Evolutionary conservation across 2,797 vertebrate genomes (phyloP).

Genomic region (Scolopax bukidnonensis): DNA sequence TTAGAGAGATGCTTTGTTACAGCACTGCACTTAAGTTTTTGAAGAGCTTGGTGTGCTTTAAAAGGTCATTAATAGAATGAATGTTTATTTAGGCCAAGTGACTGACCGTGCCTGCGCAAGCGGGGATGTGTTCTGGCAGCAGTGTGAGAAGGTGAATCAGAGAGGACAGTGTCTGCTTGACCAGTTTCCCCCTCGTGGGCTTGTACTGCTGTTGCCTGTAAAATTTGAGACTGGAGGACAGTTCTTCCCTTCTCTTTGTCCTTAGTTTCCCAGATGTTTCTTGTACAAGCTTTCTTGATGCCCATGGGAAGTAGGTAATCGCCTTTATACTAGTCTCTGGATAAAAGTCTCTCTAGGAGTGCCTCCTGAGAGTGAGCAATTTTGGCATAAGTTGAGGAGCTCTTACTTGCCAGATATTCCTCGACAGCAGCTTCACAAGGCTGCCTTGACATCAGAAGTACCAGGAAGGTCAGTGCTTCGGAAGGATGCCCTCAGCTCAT

Average conservation of each 20-base stretch:
- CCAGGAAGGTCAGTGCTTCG: not conserved
- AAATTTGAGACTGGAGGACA: not conserved
- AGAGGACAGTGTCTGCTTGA: not conserved
- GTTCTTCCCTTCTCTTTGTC: not conserved
- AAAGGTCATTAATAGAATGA: not conserved
- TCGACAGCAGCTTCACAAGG: not conserved
- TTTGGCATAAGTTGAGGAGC: not conserved
- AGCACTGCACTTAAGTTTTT: not conserved
- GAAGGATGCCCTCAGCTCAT: not conserved
- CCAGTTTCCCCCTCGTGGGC: not conserved
- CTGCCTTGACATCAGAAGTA: not conserved
- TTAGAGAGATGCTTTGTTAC: not conserved
- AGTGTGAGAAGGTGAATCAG: not conserved
- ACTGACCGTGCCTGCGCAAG: no score
- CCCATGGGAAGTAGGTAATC: not conserved
- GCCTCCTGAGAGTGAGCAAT: not conserved
- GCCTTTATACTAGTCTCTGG: not conserved
- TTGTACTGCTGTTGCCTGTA: not conserved
- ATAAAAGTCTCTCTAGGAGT: not conserved
- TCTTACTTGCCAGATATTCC: not conserved
- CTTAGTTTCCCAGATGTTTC: not conserved
- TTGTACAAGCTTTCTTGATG: not conserved
- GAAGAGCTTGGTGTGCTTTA: not conserved
- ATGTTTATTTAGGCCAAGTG: not conserved
- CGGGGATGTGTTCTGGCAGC: not conserved